A percentile compares a stretch with the other conserved stretches of the same genome.
Evolutionary conservation across 2,797 vertebrate species (phyloP).

Genomic region (Linurgus olivaceus): DNA sequence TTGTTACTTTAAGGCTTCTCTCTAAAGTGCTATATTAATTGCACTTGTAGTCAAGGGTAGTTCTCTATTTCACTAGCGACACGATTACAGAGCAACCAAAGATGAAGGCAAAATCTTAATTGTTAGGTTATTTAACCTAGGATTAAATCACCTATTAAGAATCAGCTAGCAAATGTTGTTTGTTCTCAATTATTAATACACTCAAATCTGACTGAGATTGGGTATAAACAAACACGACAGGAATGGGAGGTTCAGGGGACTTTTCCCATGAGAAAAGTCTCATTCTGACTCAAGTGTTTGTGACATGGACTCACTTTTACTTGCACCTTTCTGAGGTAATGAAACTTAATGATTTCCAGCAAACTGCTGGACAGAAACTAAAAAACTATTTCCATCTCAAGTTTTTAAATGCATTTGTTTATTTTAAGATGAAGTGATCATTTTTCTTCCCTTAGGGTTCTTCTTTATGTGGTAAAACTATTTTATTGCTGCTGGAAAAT

Average conservation of each 20-base stretch:
- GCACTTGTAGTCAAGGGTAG: background rate
- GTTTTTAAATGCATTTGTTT: background rate
- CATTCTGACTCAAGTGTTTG: background rate
- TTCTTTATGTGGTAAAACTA: background rate
- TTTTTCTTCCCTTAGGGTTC: background rate
- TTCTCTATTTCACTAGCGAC: background rate
- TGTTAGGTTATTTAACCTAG: background rate
- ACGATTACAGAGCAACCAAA: background rate
- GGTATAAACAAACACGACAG: background rate
- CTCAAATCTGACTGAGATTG: background rate
- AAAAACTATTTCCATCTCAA: background rate
- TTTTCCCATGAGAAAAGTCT: background rate
- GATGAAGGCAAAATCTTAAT: background rate
- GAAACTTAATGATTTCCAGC: background rate
- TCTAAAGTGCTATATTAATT: background rate
- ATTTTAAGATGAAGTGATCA: background rate
- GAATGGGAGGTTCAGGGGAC: accelerated
- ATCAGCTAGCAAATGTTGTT: background rate
- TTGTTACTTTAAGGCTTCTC: background rate
- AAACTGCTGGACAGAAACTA: background rate
- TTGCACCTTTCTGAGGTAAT: background rate
- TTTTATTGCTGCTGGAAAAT: background rate
- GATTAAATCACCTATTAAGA: background rate
- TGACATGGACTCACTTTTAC: background rate
- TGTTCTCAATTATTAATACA: background rate